phyloP scores from a whole-genome alignment of 2,888 invertebrate genomes.

The Agriotes lineatus region DNA sequence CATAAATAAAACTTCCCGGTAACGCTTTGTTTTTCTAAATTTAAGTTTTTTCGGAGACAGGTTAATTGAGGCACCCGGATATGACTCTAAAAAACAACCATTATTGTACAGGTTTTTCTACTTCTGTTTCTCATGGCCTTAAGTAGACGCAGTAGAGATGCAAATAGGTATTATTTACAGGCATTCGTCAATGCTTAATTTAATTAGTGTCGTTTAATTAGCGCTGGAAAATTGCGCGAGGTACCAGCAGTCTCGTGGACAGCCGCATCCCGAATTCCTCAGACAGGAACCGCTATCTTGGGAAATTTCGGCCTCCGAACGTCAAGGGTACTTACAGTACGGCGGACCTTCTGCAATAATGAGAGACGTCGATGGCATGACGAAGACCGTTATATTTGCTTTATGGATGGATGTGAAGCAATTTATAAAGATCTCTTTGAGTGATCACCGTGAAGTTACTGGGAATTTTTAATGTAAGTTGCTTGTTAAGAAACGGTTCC shows the following conservation, averaged over 20 bases:
- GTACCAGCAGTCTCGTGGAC: neutral
- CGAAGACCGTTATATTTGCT: slow-evolving; percentile 18
- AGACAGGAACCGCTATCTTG: neutral
- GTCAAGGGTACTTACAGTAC: slow-evolving; percentile 5
- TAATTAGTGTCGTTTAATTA: too few species aligned
- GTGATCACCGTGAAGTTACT: slow-evolving; percentile 11
- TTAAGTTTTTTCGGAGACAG: too few species aligned
- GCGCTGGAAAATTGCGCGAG: too few species aligned
- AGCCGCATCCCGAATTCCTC: too few species aligned
- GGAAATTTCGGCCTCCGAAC: neutral
- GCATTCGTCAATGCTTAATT: too few species aligned
- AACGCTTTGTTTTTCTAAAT: too few species aligned
- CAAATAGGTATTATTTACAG: neutral
- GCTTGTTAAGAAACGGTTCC: slow-evolving; percentile 15
- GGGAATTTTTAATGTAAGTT: slow-evolving; percentile 8
- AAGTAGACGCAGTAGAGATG: neutral
- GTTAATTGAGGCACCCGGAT: too few species aligned
- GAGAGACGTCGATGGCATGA: slow-evolving; percentile 4
- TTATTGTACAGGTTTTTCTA: neutral
- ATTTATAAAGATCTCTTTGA: slow-evolving; percentile 18
- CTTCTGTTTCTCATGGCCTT: neutral
- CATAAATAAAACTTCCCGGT: too few species aligned
- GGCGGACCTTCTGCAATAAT: slow-evolving; percentile 3
- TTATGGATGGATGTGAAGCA: slow-evolving; percentile 20
- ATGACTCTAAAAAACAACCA: neutral